Evolutionary conservation across 2,113 vertebrate genomes (phyloP).

Genomic region (Onychorhynchus coronatus): DNA sequence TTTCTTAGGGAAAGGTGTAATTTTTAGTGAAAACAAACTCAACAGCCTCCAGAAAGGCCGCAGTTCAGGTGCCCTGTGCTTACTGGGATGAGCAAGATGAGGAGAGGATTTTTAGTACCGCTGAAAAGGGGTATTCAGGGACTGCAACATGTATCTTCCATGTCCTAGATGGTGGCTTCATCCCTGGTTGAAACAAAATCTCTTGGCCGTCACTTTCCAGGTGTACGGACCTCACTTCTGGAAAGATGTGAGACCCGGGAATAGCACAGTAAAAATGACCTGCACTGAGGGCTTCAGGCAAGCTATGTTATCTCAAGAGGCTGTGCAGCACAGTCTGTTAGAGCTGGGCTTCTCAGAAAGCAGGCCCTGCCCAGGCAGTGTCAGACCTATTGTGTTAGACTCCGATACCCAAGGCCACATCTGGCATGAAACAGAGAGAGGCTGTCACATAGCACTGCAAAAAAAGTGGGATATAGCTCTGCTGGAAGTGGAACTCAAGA

Average conservation of each 20-base stretch:
- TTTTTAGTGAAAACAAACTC: not conserved
- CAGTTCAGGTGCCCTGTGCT: not conserved
- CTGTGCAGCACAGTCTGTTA: not conserved
- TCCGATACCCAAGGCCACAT: accelerated
- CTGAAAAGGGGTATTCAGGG: not conserved
- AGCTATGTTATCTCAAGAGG: accelerated
- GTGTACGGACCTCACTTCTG: not conserved
- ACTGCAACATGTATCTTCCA: accelerated
- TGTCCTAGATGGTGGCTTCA: not conserved
- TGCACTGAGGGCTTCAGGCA: not conserved
- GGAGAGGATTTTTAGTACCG: not conserved
- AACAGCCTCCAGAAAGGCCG: not conserved
- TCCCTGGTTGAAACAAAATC: not conserved
- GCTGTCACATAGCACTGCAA: accelerated
- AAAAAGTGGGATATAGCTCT: not conserved
- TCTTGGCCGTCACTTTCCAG: not conserved
- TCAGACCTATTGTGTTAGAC: not conserved
- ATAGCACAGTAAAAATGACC: not conserved
- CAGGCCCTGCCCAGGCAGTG: not conserved
- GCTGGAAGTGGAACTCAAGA: accelerated
- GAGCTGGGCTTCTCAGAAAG: not conserved
- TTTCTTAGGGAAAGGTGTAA: not conserved
- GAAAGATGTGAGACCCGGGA: not conserved
- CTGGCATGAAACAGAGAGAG: accelerated
- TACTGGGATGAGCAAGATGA: not conserved